Base-by-base conservation (phyloP, 2,113 vertebrate species). In the Poecilia latipinna region DNA sequence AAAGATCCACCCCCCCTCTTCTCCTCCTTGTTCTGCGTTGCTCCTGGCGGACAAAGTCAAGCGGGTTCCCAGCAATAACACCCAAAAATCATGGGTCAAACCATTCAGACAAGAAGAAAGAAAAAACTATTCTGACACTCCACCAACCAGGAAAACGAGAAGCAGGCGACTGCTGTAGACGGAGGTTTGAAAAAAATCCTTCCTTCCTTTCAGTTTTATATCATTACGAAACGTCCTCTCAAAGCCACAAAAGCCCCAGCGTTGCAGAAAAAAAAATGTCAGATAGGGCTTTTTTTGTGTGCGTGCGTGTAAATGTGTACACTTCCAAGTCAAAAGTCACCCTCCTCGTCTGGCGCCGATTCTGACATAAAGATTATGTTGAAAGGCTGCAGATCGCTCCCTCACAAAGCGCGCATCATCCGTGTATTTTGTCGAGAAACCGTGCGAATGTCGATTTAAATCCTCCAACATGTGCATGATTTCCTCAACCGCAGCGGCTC, bases 141-240 rank as follows among this genome's bases (percentile, higher is more conserved):
- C 90, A 68, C 85, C 87, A 76, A 44, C 71, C 92, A 88, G 88
- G 90, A 88, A 91, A 91, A 91, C 88, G 85, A 88, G 82, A 86
- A 77, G 78, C 79, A 87, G 79, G 81, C 80, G 86, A n/a, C 51
- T 57, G 76, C 82, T 90, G 87, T 79, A 86, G 74, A 86, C 54
- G 61, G 83, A 87, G 86, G 82, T 65, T 86, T 77, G 82, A 90
- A 90, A 92, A 92, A 92, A 89, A 91, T 84, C 91, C 92, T 93
- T 92, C 92, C 92, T 93, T 93, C 92, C 93, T 94, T 86, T 94
- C 89, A 91, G 87, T 92, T 93, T 93, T 85, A 83, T 85, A 88
- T 91, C 92, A 89, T 94, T 91, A 94, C 93, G 93, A 94, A 92
- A 94, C 91, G 91, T 93, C 93, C 93, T 86, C 87, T 75, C 72